Conservation (phyloP, 1,140 invertebrate species). For the Achroia grisella region DNA sequence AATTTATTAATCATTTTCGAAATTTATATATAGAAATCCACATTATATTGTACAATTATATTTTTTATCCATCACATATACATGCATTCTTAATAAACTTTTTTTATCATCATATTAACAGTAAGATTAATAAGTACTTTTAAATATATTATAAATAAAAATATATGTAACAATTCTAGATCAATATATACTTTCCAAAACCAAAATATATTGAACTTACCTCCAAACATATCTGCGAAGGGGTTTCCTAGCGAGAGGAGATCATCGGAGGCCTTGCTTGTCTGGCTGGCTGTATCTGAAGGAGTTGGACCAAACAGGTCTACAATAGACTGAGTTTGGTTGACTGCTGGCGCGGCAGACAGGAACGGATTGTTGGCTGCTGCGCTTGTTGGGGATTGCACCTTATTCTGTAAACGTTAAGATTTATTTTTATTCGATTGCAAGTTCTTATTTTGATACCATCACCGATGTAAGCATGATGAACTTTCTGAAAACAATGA, state of each 20-base stretch:
- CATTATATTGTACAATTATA: too few relatives aligned
- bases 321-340: conserved; percentile 80
- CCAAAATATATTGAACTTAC: conserved; percentile 25
- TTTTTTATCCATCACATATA: too few relatives aligned
- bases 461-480: background rate
- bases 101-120: too few relatives aligned
- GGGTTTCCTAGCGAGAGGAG: conserved; percentile 92
- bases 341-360: conserved; percentile 73
- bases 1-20: too few relatives aligned
- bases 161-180: too few relatives aligned
- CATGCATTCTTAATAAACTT: too few relatives aligned
- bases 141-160: too few relatives aligned
- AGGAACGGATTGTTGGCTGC: conserved; percentile 91
- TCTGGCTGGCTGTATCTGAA: conserved; percentile 31
- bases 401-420: conserved; percentile 78
- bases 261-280: conserved; percentile 89
- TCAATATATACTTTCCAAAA: background rate
- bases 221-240: conserved; percentile 90
- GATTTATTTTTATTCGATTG: background rate
- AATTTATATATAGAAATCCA: too few relatives aligned
- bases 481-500: too few relatives aligned
- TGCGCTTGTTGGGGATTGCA: conserved; percentile 81
- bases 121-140: too few relatives aligned
- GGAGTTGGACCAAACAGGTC: conserved; percentile 83
- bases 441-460: background rate